Conservation (phyloP, 2,888 invertebrate genomes). For the Meteorus cinctellus region DNA sequence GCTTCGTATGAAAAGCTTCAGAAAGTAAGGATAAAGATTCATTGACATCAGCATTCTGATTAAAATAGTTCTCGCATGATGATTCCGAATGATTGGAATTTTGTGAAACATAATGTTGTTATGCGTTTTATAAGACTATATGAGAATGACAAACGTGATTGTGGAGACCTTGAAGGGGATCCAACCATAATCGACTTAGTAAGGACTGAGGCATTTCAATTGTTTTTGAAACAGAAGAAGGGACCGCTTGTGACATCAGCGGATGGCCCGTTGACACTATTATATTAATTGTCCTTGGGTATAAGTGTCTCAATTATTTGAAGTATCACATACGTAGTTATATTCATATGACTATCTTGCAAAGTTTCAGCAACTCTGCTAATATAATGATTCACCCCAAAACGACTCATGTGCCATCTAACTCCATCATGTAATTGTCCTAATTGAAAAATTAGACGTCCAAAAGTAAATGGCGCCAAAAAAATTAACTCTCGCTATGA, state of each 20-base stretch:
- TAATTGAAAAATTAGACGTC: conserved; percentile 26
- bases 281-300: conserved; percentile 20
- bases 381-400: conserved; percentile 31
- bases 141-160: too few relatives aligned
- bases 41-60: background rate
- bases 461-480: background rate
- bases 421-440: conserved; percentile 26
- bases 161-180: too few relatives aligned
- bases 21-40: background rate
- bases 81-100: too few relatives aligned
- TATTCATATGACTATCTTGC: background rate
- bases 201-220: too few relatives aligned
- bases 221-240: background rate
- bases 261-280: conserved; percentile 10
- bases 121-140: too few relatives aligned
- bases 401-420: conserved; percentile 28
- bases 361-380: conserved; percentile 8
- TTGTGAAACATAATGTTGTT: too few relatives aligned
- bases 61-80: too few relatives aligned
- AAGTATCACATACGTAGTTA: background rate
- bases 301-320: conserved; percentile 11
- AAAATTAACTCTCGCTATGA: background rate
- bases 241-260: conserved; percentile 17
- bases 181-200: too few relatives aligned
- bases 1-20: background rate